Percentiles rank a stretch among this genome's conserved stretches.
Evolutionary conservation across 2,797 vertebrate genomes (phyloP).

Genomic region (Heterohyrax brucei): DNA sequence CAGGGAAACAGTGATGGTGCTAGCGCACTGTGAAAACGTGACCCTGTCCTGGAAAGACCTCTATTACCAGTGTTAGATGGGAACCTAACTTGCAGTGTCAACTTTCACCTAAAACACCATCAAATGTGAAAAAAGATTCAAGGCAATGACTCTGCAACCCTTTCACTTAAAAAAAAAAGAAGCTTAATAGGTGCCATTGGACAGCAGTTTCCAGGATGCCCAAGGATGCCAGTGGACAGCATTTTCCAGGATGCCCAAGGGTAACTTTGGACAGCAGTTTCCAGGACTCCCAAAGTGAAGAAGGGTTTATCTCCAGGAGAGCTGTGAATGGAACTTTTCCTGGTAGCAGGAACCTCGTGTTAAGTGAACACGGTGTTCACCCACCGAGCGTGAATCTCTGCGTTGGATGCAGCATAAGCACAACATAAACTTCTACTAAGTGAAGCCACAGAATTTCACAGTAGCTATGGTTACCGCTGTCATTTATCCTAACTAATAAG

Average conservation of each 20-base stretch:
- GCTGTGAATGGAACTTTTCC: too few species aligned
- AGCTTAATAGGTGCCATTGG: too few species aligned
- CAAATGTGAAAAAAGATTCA: neutral
- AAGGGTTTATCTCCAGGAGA: too few species aligned
- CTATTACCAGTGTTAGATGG: too few species aligned
- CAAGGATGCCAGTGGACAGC: too few species aligned
- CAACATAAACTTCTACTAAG: neutral
- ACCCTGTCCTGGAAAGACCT: too few species aligned
- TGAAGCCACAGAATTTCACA: neutral
- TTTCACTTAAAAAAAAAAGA: neutral
- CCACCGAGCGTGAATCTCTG: neutral
- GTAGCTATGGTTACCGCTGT: neutral
- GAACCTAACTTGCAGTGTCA: too few species aligned
- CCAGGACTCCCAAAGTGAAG: too few species aligned
- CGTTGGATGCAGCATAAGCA: neutral
- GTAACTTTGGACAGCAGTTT: neutral
- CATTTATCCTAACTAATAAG: neutral
- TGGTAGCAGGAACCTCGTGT: neutral
- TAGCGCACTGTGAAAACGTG: too few species aligned
- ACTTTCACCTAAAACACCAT: too few species aligned
- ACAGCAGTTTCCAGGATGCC: too few species aligned
- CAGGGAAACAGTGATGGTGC: too few species aligned
- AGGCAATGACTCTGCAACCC: neutral
- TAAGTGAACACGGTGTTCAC: neutral
- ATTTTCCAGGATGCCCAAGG: neutral